These are phyloP conservation scores for Pseudolycoriella hygida DNA, from an alignment of 2,888 invertebrate genomes.

Conservation along the genomic window DNA sequence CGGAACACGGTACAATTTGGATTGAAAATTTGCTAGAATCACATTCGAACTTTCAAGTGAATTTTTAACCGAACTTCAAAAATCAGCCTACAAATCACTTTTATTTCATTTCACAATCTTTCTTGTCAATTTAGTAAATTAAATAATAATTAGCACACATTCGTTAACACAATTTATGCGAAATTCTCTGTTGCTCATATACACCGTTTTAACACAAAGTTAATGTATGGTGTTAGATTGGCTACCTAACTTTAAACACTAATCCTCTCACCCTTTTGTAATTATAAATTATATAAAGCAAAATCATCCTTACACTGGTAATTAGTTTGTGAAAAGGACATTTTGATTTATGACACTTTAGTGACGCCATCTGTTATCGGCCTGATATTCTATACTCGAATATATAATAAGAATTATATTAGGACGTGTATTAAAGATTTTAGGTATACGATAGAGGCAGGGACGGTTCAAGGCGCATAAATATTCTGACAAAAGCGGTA, in stretches of 20 bases:
- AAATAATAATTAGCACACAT: no score
- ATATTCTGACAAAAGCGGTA: no score
- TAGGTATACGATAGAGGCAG: no score
- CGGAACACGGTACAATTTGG: no score
- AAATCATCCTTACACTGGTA: slow-evolving; percentile 4
- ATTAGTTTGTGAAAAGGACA: slow-evolving; percentile 11
- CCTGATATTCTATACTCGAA: neutral
- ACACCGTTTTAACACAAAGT: neutral
- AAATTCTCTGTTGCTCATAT: neutral
- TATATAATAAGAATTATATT: neutral
- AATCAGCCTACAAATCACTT: no score
- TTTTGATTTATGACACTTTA: slow-evolving; percentile 13
- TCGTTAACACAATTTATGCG: neutral
- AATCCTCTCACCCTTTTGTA: slow-evolving; percentile 2
- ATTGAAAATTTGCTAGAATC: no score
- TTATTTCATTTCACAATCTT: no score
- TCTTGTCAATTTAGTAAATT: no score
- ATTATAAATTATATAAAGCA: slow-evolving; percentile 4
- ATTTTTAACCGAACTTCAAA: no score
- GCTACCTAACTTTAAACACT: slow-evolving; percentile 1
- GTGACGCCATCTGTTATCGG: slow-evolving; percentile 12
- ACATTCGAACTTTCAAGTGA: no score
- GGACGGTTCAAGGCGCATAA: no score
- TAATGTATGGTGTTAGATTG: neutral
- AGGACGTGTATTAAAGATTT: no score